Conservation (phyloP, 2,888 invertebrate genomes). For the Colletes collaris region DNA sequence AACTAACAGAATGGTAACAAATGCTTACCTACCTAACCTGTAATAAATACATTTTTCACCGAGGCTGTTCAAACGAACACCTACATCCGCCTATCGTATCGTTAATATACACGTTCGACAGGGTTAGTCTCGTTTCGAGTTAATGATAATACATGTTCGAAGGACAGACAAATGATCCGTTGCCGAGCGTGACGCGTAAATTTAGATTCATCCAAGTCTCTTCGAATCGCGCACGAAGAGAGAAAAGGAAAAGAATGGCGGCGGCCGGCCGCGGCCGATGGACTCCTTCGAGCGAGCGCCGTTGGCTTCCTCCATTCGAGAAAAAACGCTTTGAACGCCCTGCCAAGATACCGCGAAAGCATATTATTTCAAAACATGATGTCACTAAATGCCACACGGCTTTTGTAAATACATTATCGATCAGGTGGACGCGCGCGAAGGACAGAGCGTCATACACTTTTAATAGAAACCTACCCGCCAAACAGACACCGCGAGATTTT, state of each 20-base stretch:
- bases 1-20: too few relatives aligned
- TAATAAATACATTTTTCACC: too few relatives aligned
- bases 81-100: too few relatives aligned
- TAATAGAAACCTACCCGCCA: slow-evolving; percentile 53
- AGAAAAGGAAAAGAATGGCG: background rate
- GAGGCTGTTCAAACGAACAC: too few relatives aligned
- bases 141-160: too few relatives aligned
- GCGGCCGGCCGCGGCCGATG: background rate
- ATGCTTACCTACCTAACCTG: too few relatives aligned
- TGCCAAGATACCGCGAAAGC: slow-evolving; percentile 61
- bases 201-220: too few relatives aligned
- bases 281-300: background rate
- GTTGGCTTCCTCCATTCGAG: slow-evolving; percentile 12
- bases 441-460: slow-evolving; percentile 59
- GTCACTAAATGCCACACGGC: slow-evolving; percentile 55
- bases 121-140: too few relatives aligned
- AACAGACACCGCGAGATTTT: slow-evolving; percentile 20
- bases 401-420: slow-evolving; percentile 63
- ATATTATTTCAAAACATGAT: slow-evolving; percentile 71
- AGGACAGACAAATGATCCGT: too few relatives aligned
- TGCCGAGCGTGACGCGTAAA: too few relatives aligned
- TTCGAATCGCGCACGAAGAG: too few relatives aligned
- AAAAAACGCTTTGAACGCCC: background rate
- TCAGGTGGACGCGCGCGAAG: slow-evolving; percentile 52
- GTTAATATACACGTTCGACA: too few relatives aligned